phyloP scores from a whole-genome alignment of 1,140 invertebrate genomes.

The Pachyrhynchus sulphureomaculatus region DNA sequence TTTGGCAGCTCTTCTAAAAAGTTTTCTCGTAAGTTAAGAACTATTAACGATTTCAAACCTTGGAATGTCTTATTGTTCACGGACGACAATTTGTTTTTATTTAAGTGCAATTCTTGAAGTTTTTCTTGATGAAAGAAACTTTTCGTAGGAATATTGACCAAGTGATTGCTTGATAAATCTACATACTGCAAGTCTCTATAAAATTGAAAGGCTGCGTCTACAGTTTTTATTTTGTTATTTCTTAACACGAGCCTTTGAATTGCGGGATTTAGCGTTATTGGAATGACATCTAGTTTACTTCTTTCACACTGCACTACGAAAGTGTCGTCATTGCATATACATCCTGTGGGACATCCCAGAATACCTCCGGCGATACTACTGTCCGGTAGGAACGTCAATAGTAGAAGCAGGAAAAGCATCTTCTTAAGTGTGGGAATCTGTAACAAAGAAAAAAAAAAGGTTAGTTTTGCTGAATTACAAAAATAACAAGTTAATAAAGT shows the following conservation, averaged over 20 bases:
- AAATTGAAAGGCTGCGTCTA: constrained; percentile 84
- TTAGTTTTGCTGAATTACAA: no score
- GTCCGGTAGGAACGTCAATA: constrained; percentile 47
- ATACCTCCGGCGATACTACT: constrained; percentile 46
- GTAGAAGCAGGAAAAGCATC: constrained; percentile 43
- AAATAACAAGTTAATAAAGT: no score
- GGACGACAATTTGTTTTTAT: constrained; percentile 81
- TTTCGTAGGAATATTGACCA: constrained; percentile 73
- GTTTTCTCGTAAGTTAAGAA: constrained; percentile 80
- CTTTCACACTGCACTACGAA: constrained; percentile 83
- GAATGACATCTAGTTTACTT: constrained; percentile 83
- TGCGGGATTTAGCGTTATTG: constrained; percentile 87
- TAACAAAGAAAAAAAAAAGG: constrained; percentile 42
- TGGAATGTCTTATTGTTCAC: constrained; percentile 77
- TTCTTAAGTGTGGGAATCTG: constrained; percentile 40
- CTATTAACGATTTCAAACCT: constrained; percentile 73
- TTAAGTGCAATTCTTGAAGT: constrained; percentile 77
- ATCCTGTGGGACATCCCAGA: constrained; percentile 70
- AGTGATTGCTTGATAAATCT: constrained; percentile 80
- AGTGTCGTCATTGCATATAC: constrained; percentile 84
- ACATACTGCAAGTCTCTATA: constrained; percentile 81
- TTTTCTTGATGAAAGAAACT: constrained; percentile 80
- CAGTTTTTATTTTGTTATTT: constrained; percentile 83
- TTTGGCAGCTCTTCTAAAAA: constrained; percentile 75
- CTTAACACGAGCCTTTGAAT: constrained; percentile 80